These are phyloP conservation scores for Stenchaetothrips biformis DNA, from an alignment of 2,888 invertebrate species.

Conservation along the genomic window DNA sequence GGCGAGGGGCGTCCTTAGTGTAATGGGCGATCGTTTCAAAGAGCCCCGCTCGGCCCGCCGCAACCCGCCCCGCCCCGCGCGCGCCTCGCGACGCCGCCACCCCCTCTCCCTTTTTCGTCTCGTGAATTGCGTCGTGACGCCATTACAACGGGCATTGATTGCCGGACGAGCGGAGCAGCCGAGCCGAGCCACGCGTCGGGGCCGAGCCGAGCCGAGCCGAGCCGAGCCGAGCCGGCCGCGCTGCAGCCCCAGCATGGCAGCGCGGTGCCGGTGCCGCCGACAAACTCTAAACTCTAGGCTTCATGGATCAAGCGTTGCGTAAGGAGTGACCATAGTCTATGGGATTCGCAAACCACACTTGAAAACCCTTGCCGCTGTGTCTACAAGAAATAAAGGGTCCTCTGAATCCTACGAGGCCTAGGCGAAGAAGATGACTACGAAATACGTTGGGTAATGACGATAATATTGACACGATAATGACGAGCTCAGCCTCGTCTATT, in stretches of 20 bases:
- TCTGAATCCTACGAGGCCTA: too few relatives aligned
- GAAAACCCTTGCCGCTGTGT: too few relatives aligned
- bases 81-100: neutral
- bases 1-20: constrained; percentile 1
- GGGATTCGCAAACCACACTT: too few relatives aligned
- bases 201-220: neutral
- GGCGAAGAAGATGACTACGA: too few relatives aligned
- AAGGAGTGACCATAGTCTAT: too few relatives aligned
- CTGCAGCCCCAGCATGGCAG: neutral
- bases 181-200: neutral
- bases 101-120: neutral
- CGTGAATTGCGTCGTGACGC: constrained; percentile 16
- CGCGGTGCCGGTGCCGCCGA: too few relatives aligned
- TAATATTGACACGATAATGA: too few relatives aligned
- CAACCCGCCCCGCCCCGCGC: neutral
- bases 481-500: too few relatives aligned
- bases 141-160: constrained; percentile 20
- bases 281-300: too few relatives aligned
- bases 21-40: constrained; percentile 22
- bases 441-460: too few relatives aligned
- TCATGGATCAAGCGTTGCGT: too few relatives aligned
- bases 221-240: neutral
- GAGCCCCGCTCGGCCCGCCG: neutral
- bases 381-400: too few relatives aligned
- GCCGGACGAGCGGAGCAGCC: neutral